Base-by-base conservation (phyloP, 2,797 vertebrate genomes). In the Falco biarmicus region DNA sequence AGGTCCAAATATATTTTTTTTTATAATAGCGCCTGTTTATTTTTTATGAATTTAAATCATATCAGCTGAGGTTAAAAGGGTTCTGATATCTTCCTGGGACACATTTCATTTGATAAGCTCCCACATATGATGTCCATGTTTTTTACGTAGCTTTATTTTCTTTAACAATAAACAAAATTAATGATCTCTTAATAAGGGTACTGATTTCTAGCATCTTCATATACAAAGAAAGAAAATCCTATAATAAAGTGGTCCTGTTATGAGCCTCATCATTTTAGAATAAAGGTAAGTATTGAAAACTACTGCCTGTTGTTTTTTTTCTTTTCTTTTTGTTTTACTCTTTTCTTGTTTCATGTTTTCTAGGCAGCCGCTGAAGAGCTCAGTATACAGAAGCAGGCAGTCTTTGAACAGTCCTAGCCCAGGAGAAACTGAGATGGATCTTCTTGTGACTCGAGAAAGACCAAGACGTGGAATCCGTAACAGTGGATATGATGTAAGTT, bases 341-440 rank as follows among this genome's bases (percentile, higher is more conserved):
- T 78, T 95, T 85, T 66, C 50, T 97, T 17, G 15, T 95, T 96
- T 95, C 32, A 10, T 95, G 63, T 94, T 95, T 97, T 98, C 82
- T 97, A 99, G 99, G 96, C 98, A 99, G 95, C 99, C 99, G 57
- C 94, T 98, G 91, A 99, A 99, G 97, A 99, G 97, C 96, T 98
- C 98, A 0, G 98, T 99, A 73, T 99, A 99, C 97, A 98, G 99
- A 96, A 99, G 99, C 98, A 98, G 99, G 87, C 99, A 99, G 97
- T 99, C 99, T 94, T 98, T 99, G 96, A 99, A 99, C 97, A 99
- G 99, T 86, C 99, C 99, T 28, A 99, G 99, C 94, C 99, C 99
- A 8, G 99, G 99, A 84, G 99, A 99, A 96, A 99, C 99, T 1
- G 99, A 99, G 98, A 99, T 99, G 99, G 99, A 99, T 98, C 98